Evolutionary conservation across 1,140 invertebrate species (phyloP).

Genomic region (Bombus huntii): DNA sequence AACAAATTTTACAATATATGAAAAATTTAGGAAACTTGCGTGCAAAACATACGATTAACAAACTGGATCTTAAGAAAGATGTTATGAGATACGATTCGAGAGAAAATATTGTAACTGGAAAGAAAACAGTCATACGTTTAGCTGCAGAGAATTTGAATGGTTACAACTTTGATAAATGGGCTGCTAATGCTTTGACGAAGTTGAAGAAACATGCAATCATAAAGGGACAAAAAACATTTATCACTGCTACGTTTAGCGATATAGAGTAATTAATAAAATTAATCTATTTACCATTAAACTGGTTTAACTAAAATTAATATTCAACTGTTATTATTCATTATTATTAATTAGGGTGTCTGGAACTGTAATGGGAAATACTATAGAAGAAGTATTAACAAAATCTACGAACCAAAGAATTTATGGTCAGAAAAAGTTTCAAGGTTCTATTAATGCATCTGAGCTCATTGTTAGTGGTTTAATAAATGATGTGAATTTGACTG

Average conservation of each 20-base stretch:
- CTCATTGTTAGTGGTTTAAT: slow-evolving; percentile 63
- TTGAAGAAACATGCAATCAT: slow-evolving; percentile 38
- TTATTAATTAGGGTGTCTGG: slow-evolving; percentile 55
- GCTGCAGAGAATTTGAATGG: slow-evolving; percentile 56
- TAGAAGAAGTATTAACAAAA: slow-evolving; percentile 61
- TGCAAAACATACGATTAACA: slow-evolving; percentile 65
- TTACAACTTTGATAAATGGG: slow-evolving; percentile 64
- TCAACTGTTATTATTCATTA: no score
- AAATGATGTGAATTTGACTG: slow-evolving; percentile 67
- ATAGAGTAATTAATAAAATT: slow-evolving; percentile 56
- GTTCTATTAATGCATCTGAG: slow-evolving; percentile 45
- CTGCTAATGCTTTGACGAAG: slow-evolving; percentile 48
- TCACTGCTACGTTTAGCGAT: slow-evolving; percentile 51
- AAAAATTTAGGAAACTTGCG: slow-evolving; percentile 54
- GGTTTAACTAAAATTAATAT: background rate
- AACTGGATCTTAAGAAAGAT: slow-evolving; percentile 69
- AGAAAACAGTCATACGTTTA: slow-evolving; percentile 64
- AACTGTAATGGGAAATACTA: slow-evolving; percentile 52
- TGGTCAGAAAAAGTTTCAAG: slow-evolving; percentile 61
- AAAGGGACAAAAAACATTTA: slow-evolving; percentile 70
- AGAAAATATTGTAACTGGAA: slow-evolving; percentile 65
- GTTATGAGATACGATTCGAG: slow-evolving; percentile 63
- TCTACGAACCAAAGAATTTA: slow-evolving; percentile 61
- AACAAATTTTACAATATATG: slow-evolving; percentile 1
- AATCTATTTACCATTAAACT: background rate